These are phyloP conservation scores for Scytalopus superciliaris DNA, from an alignment of 2,113 vertebrate species.

Conservation along the genomic window DNA sequence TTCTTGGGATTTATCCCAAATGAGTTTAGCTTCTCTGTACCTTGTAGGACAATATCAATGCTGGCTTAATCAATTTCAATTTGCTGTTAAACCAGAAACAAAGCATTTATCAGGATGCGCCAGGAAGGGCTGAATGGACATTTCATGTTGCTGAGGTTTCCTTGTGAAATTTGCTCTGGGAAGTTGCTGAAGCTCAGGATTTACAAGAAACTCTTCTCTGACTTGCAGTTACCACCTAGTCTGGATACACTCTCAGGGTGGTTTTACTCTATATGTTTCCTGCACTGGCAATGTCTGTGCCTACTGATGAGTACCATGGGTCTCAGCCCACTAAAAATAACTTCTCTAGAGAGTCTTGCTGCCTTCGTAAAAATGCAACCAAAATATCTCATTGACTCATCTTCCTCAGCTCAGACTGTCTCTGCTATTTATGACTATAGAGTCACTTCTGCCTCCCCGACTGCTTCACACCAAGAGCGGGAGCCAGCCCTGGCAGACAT, in stretches of 20 bases:
- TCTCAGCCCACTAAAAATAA: constrained; percentile 43
- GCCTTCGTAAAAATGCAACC: constrained; percentile 10
- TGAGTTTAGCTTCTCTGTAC: not conserved
- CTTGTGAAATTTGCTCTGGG: not conserved
- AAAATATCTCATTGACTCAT: constrained; percentile 38
- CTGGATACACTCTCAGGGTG: not conserved
- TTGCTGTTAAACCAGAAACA: not conserved
- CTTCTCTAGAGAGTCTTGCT: not conserved
- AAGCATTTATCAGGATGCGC: not conserved
- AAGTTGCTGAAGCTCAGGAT: not conserved
- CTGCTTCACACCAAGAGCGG: not conserved
- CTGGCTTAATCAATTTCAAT: not conserved
- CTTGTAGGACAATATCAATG: not conserved
- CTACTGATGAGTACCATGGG: not conserved
- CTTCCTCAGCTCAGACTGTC: not conserved
- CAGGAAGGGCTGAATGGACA: not conserved
- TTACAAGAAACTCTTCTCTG: not conserved
- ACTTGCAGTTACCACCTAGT: not conserved
- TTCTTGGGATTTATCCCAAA: constrained; percentile 1
- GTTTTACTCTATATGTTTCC: constrained; percentile 21
- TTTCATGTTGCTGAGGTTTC: not conserved
- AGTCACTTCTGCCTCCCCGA: not conserved
- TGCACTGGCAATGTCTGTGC: not conserved
- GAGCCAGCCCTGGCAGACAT: not conserved
- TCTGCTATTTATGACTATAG: constrained; percentile 24